A percentile compares a stretch with the other conserved stretches of the same genome.
Conservation (phyloP, 2,888 invertebrate species). For the Mamestra brassicae region DNA sequence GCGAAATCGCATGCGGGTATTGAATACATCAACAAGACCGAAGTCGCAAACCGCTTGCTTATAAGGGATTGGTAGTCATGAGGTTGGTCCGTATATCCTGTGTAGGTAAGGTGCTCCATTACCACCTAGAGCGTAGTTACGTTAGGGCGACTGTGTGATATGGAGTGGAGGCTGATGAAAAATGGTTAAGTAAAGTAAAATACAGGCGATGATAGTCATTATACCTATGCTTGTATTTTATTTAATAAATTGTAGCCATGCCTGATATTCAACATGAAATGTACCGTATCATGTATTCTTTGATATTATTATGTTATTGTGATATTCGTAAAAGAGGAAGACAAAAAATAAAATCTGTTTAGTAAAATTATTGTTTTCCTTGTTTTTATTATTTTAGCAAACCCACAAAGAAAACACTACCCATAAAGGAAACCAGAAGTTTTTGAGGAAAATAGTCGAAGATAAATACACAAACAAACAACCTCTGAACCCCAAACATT, state of each 20-base stretch:
- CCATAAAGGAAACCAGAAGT: background rate
- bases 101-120: background rate
- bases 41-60: background rate
- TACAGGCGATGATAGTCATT: background rate
- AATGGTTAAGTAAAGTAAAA: background rate
- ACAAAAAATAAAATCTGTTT: slow-evolving; percentile 39
- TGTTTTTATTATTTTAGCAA: background rate
- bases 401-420: slow-evolving; percentile 1
- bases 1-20: slow-evolving; percentile 4
- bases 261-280: slow-evolving; percentile 17
- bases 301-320: slow-evolving; percentile 20
- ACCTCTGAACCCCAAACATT: background rate
- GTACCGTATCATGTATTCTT: slow-evolving; percentile 13
- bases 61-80: background rate
- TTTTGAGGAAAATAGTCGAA: slow-evolving; percentile 19
- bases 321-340: slow-evolving; percentile 9
- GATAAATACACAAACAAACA: slow-evolving; percentile 7
- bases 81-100: background rate
- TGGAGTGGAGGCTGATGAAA: background rate
- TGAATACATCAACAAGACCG: background rate
- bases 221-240: background rate
- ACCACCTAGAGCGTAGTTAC: too few relatives aligned
- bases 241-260: background rate
- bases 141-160: background rate
- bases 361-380: background rate